Evolutionary conservation across 2,113 vertebrate genomes (phyloP).

Genomic region (Marmota flaviventris): DNA sequence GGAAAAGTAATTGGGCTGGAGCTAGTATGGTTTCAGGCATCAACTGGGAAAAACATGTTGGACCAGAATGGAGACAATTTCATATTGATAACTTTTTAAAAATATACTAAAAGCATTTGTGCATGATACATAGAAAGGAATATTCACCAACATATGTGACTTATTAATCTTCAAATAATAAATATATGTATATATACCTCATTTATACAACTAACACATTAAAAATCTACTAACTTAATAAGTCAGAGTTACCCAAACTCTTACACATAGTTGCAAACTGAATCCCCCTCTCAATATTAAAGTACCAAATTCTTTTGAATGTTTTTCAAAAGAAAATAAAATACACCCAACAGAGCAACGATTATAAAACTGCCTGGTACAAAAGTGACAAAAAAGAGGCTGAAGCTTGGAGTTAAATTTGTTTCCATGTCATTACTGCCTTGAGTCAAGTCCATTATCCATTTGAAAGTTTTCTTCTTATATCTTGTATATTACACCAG

Average conservation of each 20-base stretch:
- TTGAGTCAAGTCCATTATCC: neutral
- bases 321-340: slow-evolving; percentile 13
- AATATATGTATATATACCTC: neutral
- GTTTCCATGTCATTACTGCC: neutral
- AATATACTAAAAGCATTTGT: neutral
- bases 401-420: neutral
- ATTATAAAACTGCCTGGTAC: slow-evolving; percentile 18
- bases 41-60: neutral
- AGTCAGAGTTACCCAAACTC: neutral
- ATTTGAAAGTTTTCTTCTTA: neutral
- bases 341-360: neutral
- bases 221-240: neutral
- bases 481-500: neutral
- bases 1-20: neutral
- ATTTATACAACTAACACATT: neutral
- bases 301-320: neutral
- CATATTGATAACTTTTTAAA: neutral
- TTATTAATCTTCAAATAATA: neutral
- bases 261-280: neutral
- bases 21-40: neutral
- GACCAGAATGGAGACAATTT: neutral
- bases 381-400: neutral
- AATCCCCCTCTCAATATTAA: slow-evolving; percentile 4
- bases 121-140: neutral
- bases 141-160: neutral